Evolutionary conservation across 2,888 invertebrate genomes (phyloP).

Genomic region (Autographa gamma): DNA sequence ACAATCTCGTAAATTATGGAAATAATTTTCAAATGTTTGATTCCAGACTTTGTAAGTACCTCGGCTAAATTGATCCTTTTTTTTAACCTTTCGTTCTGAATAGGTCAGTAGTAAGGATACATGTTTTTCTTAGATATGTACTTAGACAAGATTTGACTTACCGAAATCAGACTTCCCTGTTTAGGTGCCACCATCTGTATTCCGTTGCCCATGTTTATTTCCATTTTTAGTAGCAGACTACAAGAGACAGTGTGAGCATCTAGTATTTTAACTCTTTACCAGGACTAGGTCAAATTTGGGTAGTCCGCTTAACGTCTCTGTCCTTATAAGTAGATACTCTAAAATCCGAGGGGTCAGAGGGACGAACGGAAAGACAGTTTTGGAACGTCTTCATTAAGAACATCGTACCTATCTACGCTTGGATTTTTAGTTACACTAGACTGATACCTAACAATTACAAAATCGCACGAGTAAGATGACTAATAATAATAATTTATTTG

Average conservation of each 20-base stretch:
- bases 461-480: no score
- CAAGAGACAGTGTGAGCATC: not conserved
- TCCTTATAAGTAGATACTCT: not conserved
- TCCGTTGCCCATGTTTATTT: not conserved
- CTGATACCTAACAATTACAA: no score
- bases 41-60: not conserved
- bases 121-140: not conserved
- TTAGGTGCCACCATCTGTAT: not conserved
- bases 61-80: not conserved
- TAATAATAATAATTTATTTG: no score
- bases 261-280: not conserved
- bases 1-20: not conserved
- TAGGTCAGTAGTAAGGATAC: not conserved
- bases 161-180: not conserved
- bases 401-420: no score
- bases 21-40: conserved; percentile 4
- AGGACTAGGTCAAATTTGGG: not conserved
- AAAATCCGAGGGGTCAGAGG: no score
- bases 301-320: not conserved
- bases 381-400: no score
- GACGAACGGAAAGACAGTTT: no score
- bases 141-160: not conserved
- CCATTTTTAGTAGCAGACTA: not conserved
- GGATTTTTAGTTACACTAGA: no score
- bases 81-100: not conserved